These are phyloP conservation scores for Eurytoma adleriae DNA, from an alignment of 2,888 invertebrate genomes.

Conservation along the genomic window DNA sequence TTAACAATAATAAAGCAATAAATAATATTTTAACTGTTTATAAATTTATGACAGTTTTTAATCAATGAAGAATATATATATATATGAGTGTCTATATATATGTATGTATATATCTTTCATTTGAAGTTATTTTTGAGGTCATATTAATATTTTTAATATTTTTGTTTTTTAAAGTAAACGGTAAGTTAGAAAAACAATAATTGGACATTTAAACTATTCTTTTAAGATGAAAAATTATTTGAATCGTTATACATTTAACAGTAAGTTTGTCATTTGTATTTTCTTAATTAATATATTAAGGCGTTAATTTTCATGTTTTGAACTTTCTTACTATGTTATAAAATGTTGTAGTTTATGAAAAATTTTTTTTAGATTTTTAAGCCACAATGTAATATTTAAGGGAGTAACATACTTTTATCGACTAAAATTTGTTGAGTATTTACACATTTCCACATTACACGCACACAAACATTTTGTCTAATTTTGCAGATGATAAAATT, in stretches of 20 bases:
- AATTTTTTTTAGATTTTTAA: constrained; percentile 54
- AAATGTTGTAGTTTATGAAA: constrained; percentile 39
- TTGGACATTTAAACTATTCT: constrained; percentile 36
- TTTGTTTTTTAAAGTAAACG: constrained; percentile 51
- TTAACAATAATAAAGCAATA: too few species aligned
- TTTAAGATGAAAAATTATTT: constrained; percentile 50
- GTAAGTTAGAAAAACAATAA: constrained; percentile 53
- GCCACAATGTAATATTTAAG: constrained; percentile 51
- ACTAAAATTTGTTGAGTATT: constrained; percentile 40
- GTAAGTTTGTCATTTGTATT: constrained; percentile 55
- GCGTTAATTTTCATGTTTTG: constrained; percentile 52
- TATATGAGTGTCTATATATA: too few species aligned
- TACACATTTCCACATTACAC: constrained; percentile 49
- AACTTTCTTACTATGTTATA: constrained; percentile 46
- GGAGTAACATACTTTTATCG: constrained; percentile 44
- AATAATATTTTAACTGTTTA: too few species aligned
- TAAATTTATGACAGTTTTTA: too few species aligned
- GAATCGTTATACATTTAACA: constrained; percentile 47
- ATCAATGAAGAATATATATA: too few species aligned
- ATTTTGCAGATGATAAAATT: constrained; percentile 47
- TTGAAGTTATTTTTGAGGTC: constrained; percentile 34
- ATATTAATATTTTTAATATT: constrained; percentile 40
- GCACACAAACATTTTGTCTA: constrained; percentile 52
- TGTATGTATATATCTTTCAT: neutral
- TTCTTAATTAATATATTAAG: constrained; percentile 42